Evolutionary conservation across 2,888 invertebrate genomes (phyloP).

Genomic region (Oeneis ivallda): DNA sequence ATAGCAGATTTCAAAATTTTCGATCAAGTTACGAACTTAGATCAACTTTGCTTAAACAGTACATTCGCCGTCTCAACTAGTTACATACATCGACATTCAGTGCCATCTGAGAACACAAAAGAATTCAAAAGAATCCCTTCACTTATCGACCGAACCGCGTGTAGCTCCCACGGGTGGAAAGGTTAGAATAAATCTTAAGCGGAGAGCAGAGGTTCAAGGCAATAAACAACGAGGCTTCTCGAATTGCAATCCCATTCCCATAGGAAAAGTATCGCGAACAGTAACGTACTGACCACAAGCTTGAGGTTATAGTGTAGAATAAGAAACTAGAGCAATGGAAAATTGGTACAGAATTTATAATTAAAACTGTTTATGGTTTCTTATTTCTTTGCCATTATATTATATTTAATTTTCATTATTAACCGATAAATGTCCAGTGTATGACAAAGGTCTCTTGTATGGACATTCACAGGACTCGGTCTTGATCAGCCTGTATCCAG

Average conservation of each 20-base stretch:
- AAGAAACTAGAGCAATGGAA: slow-evolving; percentile 35
- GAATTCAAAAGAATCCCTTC: not conserved
- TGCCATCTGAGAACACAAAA: not conserved
- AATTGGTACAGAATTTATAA: slow-evolving; percentile 29
- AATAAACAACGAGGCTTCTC: slow-evolving; percentile 35
- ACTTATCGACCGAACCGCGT: not conserved
- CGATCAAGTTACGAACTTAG: too few species aligned
- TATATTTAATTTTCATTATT: too few species aligned
- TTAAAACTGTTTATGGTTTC: slow-evolving; percentile 11
- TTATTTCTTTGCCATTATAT: not conserved
- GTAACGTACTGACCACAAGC: slow-evolving; percentile 38
- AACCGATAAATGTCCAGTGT: too few species aligned
- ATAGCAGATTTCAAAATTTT: too few species aligned
- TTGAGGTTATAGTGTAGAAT: slow-evolving; percentile 36
- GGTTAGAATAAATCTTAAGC: slow-evolving; percentile 34
- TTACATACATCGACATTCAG: not conserved
- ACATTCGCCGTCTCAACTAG: too few species aligned
- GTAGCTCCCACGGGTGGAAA: slow-evolving; percentile 17
- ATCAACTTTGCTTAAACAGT: too few species aligned
- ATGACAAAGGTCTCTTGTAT: too few species aligned
- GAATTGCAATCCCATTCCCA: slow-evolving; percentile 40
- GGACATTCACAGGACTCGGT: too few species aligned
- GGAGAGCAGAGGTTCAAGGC: slow-evolving; percentile 30
- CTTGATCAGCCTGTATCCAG: too few species aligned
- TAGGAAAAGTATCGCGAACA: slow-evolving; percentile 34